Conservation (phyloP, 2,113 vertebrate species). For the Herpailurus yagouaroundi region DNA sequence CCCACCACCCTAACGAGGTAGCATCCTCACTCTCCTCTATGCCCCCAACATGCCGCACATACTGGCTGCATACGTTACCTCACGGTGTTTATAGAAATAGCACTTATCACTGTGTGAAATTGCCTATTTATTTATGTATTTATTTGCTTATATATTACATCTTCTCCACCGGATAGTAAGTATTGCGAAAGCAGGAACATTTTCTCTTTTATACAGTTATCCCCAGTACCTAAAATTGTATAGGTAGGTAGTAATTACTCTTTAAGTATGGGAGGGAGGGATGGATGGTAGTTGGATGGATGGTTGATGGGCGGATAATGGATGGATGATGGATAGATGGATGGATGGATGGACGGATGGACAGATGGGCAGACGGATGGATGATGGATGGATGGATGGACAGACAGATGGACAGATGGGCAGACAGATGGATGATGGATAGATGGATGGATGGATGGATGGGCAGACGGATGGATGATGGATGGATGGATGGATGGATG, state of each 20-base stretch:
- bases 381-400: too few relatives aligned
- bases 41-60: background rate
- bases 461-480: too few relatives aligned
- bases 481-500: background rate
- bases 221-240: background rate
- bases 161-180: background rate
- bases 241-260: background rate
- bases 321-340: background rate
- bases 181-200: background rate
- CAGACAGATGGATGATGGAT: background rate
- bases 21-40: background rate
- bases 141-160: background rate
- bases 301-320: too few relatives aligned
- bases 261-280: background rate
- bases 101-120: background rate
- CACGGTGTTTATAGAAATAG: background rate
- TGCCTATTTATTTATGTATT: background rate
- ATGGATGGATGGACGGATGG: background rate
- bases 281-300: background rate
- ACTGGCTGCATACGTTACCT: background rate
- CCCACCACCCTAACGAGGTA: background rate
- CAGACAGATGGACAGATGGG: background rate
- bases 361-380: background rate
- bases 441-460: background rate
- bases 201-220: background rate